Evolutionary conservation across 1,140 invertebrate genomes (phyloP).

Genomic region (Whitmania pigra): DNA sequence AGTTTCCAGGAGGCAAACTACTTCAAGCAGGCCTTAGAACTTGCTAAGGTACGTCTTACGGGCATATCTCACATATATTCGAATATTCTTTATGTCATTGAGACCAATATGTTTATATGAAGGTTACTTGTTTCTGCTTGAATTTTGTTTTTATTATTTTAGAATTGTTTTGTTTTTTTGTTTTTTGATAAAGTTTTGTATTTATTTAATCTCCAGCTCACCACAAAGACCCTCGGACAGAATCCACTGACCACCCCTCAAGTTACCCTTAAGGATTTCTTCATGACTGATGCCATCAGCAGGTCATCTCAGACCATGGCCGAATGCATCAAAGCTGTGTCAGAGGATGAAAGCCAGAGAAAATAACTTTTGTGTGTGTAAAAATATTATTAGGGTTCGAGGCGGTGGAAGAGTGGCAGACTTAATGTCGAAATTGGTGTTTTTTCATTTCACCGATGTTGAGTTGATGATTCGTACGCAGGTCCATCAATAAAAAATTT

Average conservation of each 20-base stretch:
- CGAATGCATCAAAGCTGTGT: conserved; percentile 45
- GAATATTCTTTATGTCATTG: too few relatives aligned
- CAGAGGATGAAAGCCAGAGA: conserved; percentile 4
- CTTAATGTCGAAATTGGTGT: too few relatives aligned
- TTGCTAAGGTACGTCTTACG: conserved; percentile 53
- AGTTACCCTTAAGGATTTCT: conserved; percentile 71
- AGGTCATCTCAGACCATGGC: conserved; percentile 97
- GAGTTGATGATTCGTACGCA: too few relatives aligned
- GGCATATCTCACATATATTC: too few relatives aligned
- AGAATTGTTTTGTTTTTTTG: neutral
- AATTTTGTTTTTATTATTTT: neutral
- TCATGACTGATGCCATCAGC: conserved; percentile 92
- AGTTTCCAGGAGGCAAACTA: conserved; percentile 70
- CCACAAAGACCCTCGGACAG: conserved; percentile 43
- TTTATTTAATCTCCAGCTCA: neutral
- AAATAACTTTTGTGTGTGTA: neutral
- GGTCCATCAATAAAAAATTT: too few relatives aligned
- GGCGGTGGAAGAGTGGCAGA: too few relatives aligned
- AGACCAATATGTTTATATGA: too few relatives aligned
- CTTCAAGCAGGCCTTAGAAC: conserved; percentile 58
- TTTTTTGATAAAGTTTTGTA: neutral
- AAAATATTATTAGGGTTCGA: too few relatives aligned
- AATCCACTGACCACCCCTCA: conserved; percentile 62
- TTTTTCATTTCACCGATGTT: too few relatives aligned
- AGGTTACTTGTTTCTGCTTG: neutral